These are phyloP conservation scores for Chloroceryle aenea DNA, from an alignment of 2,113 vertebrate genomes.

Conservation along the genomic window DNA sequence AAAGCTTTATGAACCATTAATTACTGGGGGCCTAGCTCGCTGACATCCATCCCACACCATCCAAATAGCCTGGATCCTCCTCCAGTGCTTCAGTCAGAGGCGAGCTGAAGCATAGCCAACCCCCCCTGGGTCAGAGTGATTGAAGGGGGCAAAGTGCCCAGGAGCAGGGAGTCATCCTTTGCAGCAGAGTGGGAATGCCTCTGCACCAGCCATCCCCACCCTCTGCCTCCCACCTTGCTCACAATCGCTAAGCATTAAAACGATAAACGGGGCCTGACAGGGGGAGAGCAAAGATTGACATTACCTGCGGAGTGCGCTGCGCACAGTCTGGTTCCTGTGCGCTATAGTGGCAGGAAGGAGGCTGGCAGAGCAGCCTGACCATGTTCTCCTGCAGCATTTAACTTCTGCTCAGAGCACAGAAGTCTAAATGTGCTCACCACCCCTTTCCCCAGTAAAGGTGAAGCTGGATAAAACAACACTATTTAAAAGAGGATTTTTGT, in stretches of 20 bases:
- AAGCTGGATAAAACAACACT: neutral
- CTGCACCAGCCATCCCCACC: neutral
- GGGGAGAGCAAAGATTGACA: neutral
- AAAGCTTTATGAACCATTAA: neutral
- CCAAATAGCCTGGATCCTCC: neutral
- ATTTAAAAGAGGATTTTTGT: neutral
- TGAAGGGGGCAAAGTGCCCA: neutral
- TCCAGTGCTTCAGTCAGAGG: neutral
- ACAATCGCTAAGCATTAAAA: neutral
- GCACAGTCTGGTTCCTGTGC: neutral
- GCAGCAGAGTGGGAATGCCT: neutral
- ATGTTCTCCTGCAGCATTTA: neutral
- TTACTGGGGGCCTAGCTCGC: neutral
- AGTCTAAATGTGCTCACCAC: rapidly evolving
- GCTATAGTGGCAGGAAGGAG: neutral
- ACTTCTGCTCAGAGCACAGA: neutral
- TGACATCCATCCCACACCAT: neutral
- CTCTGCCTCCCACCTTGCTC: neutral
- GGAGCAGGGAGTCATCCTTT: neutral
- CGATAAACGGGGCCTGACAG: neutral
- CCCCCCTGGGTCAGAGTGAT: neutral
- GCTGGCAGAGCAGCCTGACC: neutral
- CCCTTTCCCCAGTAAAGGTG: neutral
- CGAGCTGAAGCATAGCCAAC: neutral
- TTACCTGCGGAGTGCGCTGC: neutral